Evolutionary conservation across 2,888 invertebrate genomes (phyloP).

Genomic region (Apamea sordens): DNA sequence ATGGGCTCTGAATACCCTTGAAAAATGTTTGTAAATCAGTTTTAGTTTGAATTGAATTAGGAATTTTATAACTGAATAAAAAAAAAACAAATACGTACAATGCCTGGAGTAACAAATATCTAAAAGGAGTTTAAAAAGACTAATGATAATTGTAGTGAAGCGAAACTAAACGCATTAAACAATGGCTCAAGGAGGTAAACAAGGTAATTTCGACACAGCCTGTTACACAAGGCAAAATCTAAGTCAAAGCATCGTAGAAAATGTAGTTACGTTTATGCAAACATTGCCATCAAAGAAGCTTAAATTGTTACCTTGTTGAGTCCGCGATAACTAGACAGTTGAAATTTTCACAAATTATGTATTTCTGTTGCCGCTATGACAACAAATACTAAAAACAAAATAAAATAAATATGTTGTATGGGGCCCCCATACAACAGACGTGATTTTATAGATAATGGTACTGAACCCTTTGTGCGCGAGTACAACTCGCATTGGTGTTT

Average conservation of each 20-base stretch:
- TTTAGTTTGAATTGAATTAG: neutral
- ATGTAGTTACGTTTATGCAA: neutral
- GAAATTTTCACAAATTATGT: too few relatives aligned
- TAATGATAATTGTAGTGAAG: neutral
- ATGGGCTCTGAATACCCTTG: too few relatives aligned
- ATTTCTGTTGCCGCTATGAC: too few relatives aligned
- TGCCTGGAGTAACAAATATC: neutral
- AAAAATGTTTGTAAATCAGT: neutral
- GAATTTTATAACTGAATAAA: neutral
- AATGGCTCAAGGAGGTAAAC: neutral
- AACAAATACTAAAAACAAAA: too few relatives aligned
- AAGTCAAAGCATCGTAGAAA: neutral
- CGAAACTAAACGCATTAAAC: neutral
- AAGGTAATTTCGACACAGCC: neutral
- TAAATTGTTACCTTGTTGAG: neutral
- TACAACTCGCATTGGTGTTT: too few relatives aligned
- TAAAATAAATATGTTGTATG: too few relatives aligned
- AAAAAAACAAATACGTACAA: too few relatives aligned
- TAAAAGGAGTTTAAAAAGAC: neutral
- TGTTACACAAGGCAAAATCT: neutral
- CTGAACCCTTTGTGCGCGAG: too few relatives aligned
- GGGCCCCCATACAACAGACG: too few relatives aligned
- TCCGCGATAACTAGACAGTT: too few relatives aligned
- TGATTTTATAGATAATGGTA: too few relatives aligned
- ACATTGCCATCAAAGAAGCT: constrained; percentile 3